Evolutionary conservation across 2,888 invertebrate species (phyloP), one percentile per base, ranked within the genome.

Genomic region (Dynastes grantii): DNA sequence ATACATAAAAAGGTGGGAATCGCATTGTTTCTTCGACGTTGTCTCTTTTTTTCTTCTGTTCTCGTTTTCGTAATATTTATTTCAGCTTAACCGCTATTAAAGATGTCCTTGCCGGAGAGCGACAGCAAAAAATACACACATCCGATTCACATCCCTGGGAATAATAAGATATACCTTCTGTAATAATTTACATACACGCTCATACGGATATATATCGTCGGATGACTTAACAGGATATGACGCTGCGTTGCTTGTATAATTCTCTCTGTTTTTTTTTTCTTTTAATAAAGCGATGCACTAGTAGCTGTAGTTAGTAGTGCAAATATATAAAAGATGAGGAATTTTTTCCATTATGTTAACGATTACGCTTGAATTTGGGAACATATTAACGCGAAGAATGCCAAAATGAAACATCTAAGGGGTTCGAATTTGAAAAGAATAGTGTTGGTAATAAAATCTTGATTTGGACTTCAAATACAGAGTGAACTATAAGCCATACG

Each of bases 61-160:
- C 29, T 29, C 65, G 37, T 45, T 65, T 65, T 65, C 65, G 65
- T 45, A 65, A 45, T 65, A 65, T 65, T 65, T 45, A 65, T 45
- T 45, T 65, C 37, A 65, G 40, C 65, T 40, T 65, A n/a, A 71
- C 4, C 53, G 37, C 27, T 71, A 58, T 32, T 71, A 53, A 45
- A 71, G 27, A 61, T 61, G 73, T 75, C 73, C 73, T 75, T 75
- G 73, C 45, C 11, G 29, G 51, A 68, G 8, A 45, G 61, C 45
- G 37, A 55, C 55, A 70, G 37, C 37, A 71, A 75, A 61, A 61
- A 75, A 75, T 75, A 75, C 61, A 61, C 40, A 75, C 61, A 75
- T 75, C 73, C 61, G 61, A 75, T 75, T 75, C 73, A 75, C 45
- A 45, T 45, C 73, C 73, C 73, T 75, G 73, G 73, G 73, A 75